Conservation (phyloP, 2,797 vertebrate genomes). For the Erpetoichthys calabaricus region DNA sequence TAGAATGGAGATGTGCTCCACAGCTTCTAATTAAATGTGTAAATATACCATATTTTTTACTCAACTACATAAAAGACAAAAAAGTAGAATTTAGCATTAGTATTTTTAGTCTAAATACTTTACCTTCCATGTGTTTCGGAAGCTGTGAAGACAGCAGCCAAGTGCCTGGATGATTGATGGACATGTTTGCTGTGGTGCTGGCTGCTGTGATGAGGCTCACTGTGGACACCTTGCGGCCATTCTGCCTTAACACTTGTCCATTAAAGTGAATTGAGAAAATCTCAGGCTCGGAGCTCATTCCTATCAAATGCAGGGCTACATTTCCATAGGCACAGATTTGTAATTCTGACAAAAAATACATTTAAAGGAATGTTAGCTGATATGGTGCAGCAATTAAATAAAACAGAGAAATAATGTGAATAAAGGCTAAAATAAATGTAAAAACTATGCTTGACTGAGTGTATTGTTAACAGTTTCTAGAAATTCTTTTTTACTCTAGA, state of each 20-base stretch:
- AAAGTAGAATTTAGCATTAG: too few species aligned
- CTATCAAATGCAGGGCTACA: slow-evolving; percentile 75
- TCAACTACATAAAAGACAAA: too few species aligned
- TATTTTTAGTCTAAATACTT: slow-evolving; percentile 13
- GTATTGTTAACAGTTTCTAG: too few species aligned
- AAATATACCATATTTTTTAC: too few species aligned
- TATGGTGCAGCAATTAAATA: neutral
- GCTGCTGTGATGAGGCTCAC: slow-evolving; percentile 68
- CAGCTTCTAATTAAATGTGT: too few species aligned
- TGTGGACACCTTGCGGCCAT: slow-evolving; percentile 58
- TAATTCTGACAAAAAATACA: slow-evolving; percentile 49
- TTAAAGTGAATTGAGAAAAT: slow-evolving; percentile 85
- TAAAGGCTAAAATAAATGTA: neutral
- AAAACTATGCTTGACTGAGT: too few species aligned
- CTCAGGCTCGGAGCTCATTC: slow-evolving; percentile 81
- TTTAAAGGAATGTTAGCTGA: neutral
- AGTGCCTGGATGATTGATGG: slow-evolving; percentile 54
- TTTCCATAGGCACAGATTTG: slow-evolving; percentile 56
- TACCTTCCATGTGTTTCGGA: slow-evolving; percentile 71
- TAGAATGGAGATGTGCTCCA: too few species aligned
- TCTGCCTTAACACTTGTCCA: slow-evolving; percentile 73
- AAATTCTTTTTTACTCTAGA: too few species aligned
- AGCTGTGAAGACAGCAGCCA: slow-evolving; percentile 77
- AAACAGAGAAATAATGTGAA: slow-evolving; percentile 2
- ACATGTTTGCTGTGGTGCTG: slow-evolving; percentile 63